Conservation (phyloP, 2,888 invertebrate species). For the Torymus texanus region DNA sequence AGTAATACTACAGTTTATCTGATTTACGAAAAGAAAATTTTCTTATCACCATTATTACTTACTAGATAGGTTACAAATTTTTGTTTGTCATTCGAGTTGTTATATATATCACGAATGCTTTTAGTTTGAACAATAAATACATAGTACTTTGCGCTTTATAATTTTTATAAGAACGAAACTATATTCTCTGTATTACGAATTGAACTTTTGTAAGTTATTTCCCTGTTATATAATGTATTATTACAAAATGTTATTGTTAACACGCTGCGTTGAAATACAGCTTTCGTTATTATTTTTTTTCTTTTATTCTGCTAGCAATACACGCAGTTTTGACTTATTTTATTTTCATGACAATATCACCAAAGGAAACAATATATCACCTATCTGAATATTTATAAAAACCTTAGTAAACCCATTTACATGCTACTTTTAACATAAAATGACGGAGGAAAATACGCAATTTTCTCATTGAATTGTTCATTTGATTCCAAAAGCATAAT, state of each 20-base stretch:
- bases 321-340: conserved; percentile 34
- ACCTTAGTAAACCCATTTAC: conserved; percentile 51
- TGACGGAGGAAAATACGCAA: conserved; percentile 29
- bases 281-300: conserved; percentile 23
- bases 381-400: conserved; percentile 52
- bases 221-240: conserved; percentile 19
- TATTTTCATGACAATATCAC: conserved; percentile 37
- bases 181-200: conserved; percentile 40
- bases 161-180: conserved; percentile 38
- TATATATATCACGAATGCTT: conserved; percentile 48
- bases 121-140: conserved; percentile 46
- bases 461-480: conserved; percentile 17
- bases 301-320: conserved; percentile 28
- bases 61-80: conserved; percentile 42
- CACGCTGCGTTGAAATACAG: conserved; percentile 20
- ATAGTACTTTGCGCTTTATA: conserved; percentile 40
- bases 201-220: conserved; percentile 39
- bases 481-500: conserved; percentile 29
- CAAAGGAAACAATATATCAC: conserved; percentile 46
- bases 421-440: conserved; percentile 48
- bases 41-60: conserved; percentile 31
- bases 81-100: conserved; percentile 30
- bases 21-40: conserved; percentile 22
- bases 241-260: conserved; percentile 44
- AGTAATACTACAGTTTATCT: conserved; percentile 23